Evolutionary conservation across 2,797 vertebrate species (phyloP).

Genomic region (Lagorchestes hirsutus): DNA sequence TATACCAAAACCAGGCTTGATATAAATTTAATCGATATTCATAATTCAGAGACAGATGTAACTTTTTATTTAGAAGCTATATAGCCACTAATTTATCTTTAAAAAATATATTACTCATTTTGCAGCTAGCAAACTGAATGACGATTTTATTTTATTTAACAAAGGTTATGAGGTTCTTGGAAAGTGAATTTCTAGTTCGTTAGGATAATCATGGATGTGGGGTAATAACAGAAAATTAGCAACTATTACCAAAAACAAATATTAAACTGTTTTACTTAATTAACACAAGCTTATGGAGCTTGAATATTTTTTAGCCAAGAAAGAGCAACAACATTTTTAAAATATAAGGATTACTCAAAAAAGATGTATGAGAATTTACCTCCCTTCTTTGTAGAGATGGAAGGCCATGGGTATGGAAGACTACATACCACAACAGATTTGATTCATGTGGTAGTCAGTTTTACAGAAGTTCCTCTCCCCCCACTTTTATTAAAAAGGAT

Average conservation of each 20-base stretch:
- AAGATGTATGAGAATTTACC: background rate
- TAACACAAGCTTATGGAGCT: conserved; percentile 12
- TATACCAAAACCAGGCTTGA: background rate
- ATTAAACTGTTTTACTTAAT: conserved; percentile 49
- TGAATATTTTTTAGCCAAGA: conserved; percentile 35
- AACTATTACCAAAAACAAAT: conserved; percentile 50
- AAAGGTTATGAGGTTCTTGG: conserved; percentile 51
- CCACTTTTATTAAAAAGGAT: background rate
- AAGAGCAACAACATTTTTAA: conserved; percentile 13
- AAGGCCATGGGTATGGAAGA: background rate
- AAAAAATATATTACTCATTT: conserved; percentile 24
- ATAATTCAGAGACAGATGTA: conserved; percentile 44
- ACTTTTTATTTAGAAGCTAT: conserved; percentile 5
- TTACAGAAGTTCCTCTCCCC: background rate
- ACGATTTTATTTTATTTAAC: conserved; percentile 52
- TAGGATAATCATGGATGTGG: conserved; percentile 35
- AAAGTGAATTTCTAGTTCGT: conserved; percentile 45
- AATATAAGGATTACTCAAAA: background rate
- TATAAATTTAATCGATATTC: conserved; percentile 17
- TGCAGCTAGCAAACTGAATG: conserved; percentile 51
- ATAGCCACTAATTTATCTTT: background rate
- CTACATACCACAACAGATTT: background rate
- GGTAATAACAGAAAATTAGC: conserved; percentile 44
- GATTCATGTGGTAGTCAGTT: background rate
- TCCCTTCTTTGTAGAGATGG: background rate